Evolutionary conservation across 2,113 vertebrate species (phyloP).

Genomic region (Alligator mississippiensis): DNA sequence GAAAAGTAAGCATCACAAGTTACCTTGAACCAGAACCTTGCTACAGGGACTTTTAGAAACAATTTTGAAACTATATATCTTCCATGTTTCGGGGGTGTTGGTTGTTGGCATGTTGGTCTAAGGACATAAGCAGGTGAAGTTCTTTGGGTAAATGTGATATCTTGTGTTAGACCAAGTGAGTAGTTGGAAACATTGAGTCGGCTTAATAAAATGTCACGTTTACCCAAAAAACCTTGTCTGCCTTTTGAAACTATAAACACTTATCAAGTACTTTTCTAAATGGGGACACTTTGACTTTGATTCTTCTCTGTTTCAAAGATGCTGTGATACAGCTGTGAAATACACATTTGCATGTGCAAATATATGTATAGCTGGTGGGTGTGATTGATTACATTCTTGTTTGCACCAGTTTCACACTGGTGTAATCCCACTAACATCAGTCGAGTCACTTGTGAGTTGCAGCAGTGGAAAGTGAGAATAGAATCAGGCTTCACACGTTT

Average conservation of each 20-base stretch:
- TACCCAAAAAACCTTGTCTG: too few relatives aligned
- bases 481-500: fast-evolving
- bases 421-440: neutral
- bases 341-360: conserved; percentile 27
- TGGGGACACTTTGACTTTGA: neutral
- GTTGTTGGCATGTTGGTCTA: too few relatives aligned
- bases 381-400: neutral
- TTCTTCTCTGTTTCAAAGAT: conserved; percentile 23
- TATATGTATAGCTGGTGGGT: neutral
- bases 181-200: too few relatives aligned
- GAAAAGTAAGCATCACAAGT: neutral
- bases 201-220: too few relatives aligned
- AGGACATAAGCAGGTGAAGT: too few relatives aligned
- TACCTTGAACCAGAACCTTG: conserved; percentile 33
- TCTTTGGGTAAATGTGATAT: too few relatives aligned
- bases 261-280: conserved; percentile 40
- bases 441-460: neutral
- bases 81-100: too few relatives aligned
- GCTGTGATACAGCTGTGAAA: conserved; percentile 9
- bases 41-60: neutral
- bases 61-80: neutral
- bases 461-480: neutral
- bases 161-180: too few relatives aligned
- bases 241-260: conserved; percentile 17
- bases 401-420: conserved; percentile 2